Conservation (phyloP, 1,140 invertebrate species). For the Drosophila obscura region DNA sequence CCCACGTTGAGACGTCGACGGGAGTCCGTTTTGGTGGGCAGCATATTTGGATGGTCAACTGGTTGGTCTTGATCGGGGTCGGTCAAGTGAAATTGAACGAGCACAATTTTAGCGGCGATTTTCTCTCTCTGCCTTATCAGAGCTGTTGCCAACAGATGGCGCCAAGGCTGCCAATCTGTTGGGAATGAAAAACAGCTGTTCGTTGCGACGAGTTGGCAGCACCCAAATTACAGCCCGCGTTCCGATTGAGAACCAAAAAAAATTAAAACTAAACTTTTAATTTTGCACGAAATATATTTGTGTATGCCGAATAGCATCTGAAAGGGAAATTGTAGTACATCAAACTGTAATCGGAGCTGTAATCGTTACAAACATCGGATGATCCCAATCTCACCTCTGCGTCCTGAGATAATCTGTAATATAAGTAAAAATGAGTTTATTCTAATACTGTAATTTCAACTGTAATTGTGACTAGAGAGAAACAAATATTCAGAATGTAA, state of each 20-base stretch:
- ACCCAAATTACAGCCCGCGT: too few species aligned
- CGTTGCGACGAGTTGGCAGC: too few species aligned
- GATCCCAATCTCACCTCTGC: too few species aligned
- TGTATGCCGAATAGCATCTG: neutral
- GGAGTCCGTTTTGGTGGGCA: constrained; percentile 57
- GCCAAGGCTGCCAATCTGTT: constrained; percentile 22
- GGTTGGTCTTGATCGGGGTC: constrained; percentile 13
- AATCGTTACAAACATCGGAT: too few species aligned
- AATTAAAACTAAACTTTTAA: neutral
- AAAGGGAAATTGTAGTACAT: too few species aligned
- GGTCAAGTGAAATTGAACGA: neutral
- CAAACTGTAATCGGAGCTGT: too few species aligned
- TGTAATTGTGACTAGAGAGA: too few species aligned
- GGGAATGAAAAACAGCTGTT: neutral
- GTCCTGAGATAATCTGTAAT: too few species aligned
- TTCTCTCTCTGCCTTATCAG: constrained; percentile 21
- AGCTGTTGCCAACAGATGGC: constrained; percentile 18
- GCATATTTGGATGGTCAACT: constrained; percentile 42
- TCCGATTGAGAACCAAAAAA: neutral
- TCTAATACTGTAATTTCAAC: too few species aligned
- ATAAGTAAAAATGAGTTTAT: too few species aligned
- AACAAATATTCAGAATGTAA: too few species aligned
- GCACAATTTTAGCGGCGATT: neutral
- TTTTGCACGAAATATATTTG: neutral
- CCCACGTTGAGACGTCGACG: constrained; percentile 57